Evolutionary conservation across 92 coral and sea anemone genomes (phyloP), one percentile per base, ranked within the genome.

Genomic region (Isaurus tuberculatus): DNA sequence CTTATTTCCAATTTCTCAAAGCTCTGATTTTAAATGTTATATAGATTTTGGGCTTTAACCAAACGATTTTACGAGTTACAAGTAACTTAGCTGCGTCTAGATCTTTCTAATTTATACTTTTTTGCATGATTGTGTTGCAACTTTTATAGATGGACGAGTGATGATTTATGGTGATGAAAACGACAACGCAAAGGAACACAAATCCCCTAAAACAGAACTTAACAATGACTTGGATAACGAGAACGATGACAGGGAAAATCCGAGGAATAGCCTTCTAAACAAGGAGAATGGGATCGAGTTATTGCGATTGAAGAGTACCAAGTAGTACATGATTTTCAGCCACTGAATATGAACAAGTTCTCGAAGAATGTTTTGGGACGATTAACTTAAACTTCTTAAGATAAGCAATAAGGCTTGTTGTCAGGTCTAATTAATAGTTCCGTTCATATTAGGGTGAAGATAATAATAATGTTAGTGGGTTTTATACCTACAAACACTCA

Each of bases 231-330:
- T 67, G 36, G 82, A 77, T 19, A 77, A 77, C 70, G 70, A 58
- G 10, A 67, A 46, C 33, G 82, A 65, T 34, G 70, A 77, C 5
- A 49, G 70, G 14, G 82, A 58, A 61, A 77, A 77, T 20, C 70
- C 70, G 11, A 51, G 82, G 32, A 58, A 77, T 27, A 37, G 82
- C 25, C 14, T 77, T 19, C 82, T 77, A 0, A 77, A 60, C 36
- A 60, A 77, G 49, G 80, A 53, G 53, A 77, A 34, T 77, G 82
- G 82, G 31, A 77, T 77, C 51, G 82, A 77, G 51, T 58, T 77
- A 77, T 57, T 77, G 82, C 53, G 70, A 10, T 64, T 77, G 30
- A 58, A 58, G 15, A 34, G 53, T 32, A 33, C 70, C 5, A 53
- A 77, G 51, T 77, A 58, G 36, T 20, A 20, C 23, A 19, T 19